phyloP scores from a whole-genome alignment of 2,113 vertebrate species.

The Donacobius atricapilla region DNA sequence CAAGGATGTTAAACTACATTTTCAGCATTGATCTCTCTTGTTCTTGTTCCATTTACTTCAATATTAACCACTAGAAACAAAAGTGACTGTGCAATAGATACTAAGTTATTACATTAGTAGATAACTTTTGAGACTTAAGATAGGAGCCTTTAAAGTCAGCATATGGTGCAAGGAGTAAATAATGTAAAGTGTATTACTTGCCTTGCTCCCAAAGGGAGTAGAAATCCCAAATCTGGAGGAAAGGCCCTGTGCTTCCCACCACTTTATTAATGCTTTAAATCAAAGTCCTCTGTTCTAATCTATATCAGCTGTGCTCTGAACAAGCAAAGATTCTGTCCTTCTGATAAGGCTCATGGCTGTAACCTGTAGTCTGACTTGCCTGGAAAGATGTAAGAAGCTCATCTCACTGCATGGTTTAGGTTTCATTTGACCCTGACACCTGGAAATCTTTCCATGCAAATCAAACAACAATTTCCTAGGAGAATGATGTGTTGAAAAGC shows the following conservation, averaged over 20 bases:
- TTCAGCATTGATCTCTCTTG: neutral
- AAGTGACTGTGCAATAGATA: neutral
- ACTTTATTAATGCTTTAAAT: constrained; percentile 48
- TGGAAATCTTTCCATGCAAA: constrained; percentile 33
- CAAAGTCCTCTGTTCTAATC: constrained; percentile 12
- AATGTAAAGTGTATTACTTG: neutral
- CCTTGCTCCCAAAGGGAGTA: neutral
- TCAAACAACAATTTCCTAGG: constrained; percentile 14
- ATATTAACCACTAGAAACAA: neutral
- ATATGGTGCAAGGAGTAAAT: neutral
- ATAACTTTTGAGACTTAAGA: neutral
- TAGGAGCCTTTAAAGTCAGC: neutral
- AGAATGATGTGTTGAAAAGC: constrained; percentile 1
- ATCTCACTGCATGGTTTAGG: neutral
- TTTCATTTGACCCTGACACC: neutral
- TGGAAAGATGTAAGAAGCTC: neutral
- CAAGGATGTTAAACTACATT: neutral
- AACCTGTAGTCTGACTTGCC: neutral
- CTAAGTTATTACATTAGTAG: neutral
- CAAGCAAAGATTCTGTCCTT: neutral
- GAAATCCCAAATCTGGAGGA: neutral
- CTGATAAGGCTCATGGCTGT: neutral
- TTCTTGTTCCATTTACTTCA: neutral
- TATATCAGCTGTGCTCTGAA: neutral
- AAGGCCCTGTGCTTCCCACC: constrained; percentile 32